These are phyloP conservation scores for Corvus hawaiiensis DNA, from an alignment of 2,113 vertebrate genomes.

Conservation along the genomic window DNA sequence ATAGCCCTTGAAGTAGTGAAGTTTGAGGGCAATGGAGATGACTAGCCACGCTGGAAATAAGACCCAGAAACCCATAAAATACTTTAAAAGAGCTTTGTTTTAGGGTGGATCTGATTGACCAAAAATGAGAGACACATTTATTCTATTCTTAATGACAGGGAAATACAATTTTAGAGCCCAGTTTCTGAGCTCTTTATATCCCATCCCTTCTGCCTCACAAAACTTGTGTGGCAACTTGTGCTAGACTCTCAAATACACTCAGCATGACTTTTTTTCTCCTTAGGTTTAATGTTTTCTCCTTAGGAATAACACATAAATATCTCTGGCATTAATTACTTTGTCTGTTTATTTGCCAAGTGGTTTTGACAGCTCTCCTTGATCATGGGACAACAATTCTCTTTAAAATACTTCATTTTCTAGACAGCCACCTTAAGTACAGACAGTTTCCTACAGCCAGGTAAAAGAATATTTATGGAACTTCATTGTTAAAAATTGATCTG, in stretches of 20 bases:
- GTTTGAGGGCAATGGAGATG: neutral
- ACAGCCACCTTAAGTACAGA: neutral
- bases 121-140: neutral
- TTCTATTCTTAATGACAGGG: neutral
- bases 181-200: neutral
- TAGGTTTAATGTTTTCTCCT: neutral
- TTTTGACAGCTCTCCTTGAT: slow-evolving; percentile 13
- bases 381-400: slow-evolving; percentile 14
- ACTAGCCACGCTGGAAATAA: neutral
- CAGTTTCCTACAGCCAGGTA: neutral
- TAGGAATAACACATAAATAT: neutral
- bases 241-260: neutral
- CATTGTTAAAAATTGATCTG: neutral
- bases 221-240: neutral
- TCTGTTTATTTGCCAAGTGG: neutral
- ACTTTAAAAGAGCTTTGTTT: neutral
- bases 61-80: neutral
- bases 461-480: neutral
- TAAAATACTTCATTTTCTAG: slow-evolving; percentile 5
- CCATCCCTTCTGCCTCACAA: neutral
- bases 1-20: neutral
- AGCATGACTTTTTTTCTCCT: neutral
- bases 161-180: neutral
- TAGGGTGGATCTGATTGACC: rapidly evolving
- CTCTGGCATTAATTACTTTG: neutral